Evolutionary conservation across 2,888 invertebrate genomes (phyloP).

Genomic region (Tenthredo scrophulariae): DNA sequence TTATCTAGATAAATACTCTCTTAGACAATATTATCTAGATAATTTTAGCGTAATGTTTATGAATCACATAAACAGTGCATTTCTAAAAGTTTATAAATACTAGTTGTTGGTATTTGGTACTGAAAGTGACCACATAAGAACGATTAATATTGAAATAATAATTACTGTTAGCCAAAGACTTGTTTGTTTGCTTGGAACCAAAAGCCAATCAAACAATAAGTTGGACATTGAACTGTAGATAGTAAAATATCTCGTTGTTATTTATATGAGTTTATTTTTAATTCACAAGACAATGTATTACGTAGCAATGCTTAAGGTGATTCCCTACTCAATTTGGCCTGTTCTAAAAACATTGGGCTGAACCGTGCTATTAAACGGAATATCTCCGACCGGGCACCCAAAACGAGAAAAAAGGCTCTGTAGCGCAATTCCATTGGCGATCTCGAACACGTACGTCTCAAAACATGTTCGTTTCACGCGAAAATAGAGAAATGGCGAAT

Average conservation of each 20-base stretch:
- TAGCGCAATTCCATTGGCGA: too few relatives aligned
- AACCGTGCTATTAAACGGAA: too few relatives aligned
- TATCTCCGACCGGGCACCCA: too few relatives aligned
- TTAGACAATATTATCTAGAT: not conserved
- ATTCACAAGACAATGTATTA: not conserved
- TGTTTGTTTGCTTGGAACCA: not conserved
- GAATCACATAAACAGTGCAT: not conserved
- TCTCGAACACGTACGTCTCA: too few relatives aligned
- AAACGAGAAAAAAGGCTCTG: too few relatives aligned
- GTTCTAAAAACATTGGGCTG: too few relatives aligned
- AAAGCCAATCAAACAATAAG: not conserved
- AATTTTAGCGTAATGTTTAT: not conserved
- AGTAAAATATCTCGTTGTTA: not conserved
- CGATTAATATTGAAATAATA: not conserved
- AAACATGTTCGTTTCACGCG: too few relatives aligned
- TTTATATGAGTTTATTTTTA: not conserved
- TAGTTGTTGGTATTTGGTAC: not conserved
- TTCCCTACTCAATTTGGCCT: too few relatives aligned
- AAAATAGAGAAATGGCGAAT: too few relatives aligned
- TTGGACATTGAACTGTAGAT: conserved; percentile 1
- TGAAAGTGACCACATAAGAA: not conserved
- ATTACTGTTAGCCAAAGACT: not conserved
- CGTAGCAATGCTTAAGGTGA: not conserved
- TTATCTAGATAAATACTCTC: not conserved
- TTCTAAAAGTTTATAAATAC: not conserved